A percentile compares a stretch with the other conserved stretches of the same genome.
Conservation (phyloP, 2,113 vertebrate species). For the Anguilla japonica region DNA sequence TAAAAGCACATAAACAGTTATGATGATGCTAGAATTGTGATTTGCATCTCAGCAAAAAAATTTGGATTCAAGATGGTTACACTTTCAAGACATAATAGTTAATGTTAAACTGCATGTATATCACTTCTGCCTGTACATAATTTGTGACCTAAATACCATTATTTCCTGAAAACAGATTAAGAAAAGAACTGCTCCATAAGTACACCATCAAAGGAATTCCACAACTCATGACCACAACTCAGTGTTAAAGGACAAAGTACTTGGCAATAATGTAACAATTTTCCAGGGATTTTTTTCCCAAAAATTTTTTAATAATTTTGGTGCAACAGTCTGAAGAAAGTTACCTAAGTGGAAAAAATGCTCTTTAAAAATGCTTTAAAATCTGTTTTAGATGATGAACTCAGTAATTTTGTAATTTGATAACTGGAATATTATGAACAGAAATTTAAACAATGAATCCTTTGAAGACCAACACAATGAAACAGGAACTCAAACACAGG, state of each 20-base stretch:
- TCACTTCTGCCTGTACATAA: constrained; percentile 21
- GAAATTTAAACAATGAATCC: no score
- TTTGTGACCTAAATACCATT: constrained; percentile 38
- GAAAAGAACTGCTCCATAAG: constrained; percentile 27
- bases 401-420: no score
- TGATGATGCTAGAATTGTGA: no score
- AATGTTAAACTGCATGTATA: not conserved
- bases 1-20: no score
- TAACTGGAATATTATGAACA: no score
- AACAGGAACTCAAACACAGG: not conserved
- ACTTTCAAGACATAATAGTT: not conserved
- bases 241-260: constrained; percentile 62
- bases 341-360: not conserved
- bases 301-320: constrained; percentile 14
- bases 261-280: constrained; percentile 67
- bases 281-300: constrained; percentile 64
- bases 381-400: no score
- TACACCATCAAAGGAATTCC: constrained; percentile 65
- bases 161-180: constrained; percentile 42
- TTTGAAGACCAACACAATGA: not conserved
- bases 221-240: constrained; percentile 45
- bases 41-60: no score
- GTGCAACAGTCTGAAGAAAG: not conserved
- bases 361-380: no score
- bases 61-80: not conserved